phyloP scores from a whole-genome alignment of 2,113 vertebrate genomes.

The Ellobius talpinus region DNA sequence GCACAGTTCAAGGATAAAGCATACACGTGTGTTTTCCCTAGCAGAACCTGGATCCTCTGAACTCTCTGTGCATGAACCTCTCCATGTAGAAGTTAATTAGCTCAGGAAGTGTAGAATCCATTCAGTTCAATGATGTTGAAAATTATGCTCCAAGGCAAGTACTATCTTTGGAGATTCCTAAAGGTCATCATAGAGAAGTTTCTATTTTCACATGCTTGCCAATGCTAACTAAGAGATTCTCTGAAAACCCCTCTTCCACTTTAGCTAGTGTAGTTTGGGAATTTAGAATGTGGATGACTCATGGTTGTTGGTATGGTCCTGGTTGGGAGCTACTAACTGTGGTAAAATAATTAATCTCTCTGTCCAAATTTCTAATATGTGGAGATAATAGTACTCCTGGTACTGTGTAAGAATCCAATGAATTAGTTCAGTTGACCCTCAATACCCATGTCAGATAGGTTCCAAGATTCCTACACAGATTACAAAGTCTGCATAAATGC shows the following conservation, averaged over 20 bases:
- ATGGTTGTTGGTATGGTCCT: too few relatives aligned
- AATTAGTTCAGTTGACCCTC: background rate
- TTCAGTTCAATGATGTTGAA: background rate
- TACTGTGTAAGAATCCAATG: background rate
- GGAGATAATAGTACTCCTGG: background rate
- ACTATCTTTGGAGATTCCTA: background rate
- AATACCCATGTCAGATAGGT: background rate
- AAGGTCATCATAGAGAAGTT: too few relatives aligned
- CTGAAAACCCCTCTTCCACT: background rate
- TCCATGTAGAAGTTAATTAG: background rate
- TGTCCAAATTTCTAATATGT: background rate
- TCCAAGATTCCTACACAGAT: background rate
- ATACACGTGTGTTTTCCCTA: background rate
- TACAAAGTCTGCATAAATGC: background rate
- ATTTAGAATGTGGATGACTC: background rate
- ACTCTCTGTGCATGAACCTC: background rate
- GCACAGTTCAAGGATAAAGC: background rate
- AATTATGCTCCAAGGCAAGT: background rate
- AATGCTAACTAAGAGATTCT: background rate
- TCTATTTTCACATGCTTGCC: background rate
- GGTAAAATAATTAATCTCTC: background rate
- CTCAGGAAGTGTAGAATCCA: background rate
- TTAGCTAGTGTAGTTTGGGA: accelerated
- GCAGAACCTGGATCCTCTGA: background rate
- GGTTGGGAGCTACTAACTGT: background rate